Percentiles rank a stretch among this genome's conserved stretches.
phyloP scores from a whole-genome alignment of 2,797 vertebrate species.

The Aulostomus chinensis region DNA sequence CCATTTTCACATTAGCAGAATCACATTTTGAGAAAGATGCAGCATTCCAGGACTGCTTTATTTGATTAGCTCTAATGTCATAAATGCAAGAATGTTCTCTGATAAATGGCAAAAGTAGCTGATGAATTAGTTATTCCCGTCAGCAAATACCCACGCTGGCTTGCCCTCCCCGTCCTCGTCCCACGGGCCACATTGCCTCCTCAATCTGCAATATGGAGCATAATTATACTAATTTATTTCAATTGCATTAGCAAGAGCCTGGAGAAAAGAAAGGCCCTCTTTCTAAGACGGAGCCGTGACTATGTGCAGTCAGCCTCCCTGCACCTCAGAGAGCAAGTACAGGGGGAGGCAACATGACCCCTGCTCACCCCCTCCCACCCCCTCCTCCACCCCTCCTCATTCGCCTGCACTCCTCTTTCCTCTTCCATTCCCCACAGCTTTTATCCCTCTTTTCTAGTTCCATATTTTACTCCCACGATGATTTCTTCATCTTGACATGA shows the following conservation, averaged over 20 bases:
- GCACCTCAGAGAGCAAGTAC: constrained; percentile 71
- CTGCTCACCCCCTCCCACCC: constrained; percentile 48
- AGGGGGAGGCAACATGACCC: constrained; percentile 68
- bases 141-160: constrained; percentile 78
- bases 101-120: constrained; percentile 74
- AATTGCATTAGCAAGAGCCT: constrained; percentile 84
- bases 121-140: constrained; percentile 80
- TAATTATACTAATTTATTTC: constrained; percentile 87
- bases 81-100: constrained; percentile 79
- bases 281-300: constrained; percentile 71
- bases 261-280: constrained; percentile 82
- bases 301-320: constrained; percentile 54
- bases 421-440: constrained; percentile 51
- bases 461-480: constrained; percentile 64
- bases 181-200: constrained; percentile 72
- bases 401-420: constrained; percentile 44
- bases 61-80: constrained; percentile 81
- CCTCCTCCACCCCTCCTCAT: too few species aligned
- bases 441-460: constrained; percentile 57
- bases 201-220: constrained; percentile 77
- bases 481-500: constrained; percentile 35
- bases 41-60: constrained; percentile 77
- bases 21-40: constrained; percentile 76
- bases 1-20: constrained; percentile 77
- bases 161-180: constrained; percentile 55